Evolutionary conservation across 1,140 invertebrate genomes (phyloP), one percentile per base, ranked within the genome.

Genomic region (Caenorhabditis tropicalis): DNA sequence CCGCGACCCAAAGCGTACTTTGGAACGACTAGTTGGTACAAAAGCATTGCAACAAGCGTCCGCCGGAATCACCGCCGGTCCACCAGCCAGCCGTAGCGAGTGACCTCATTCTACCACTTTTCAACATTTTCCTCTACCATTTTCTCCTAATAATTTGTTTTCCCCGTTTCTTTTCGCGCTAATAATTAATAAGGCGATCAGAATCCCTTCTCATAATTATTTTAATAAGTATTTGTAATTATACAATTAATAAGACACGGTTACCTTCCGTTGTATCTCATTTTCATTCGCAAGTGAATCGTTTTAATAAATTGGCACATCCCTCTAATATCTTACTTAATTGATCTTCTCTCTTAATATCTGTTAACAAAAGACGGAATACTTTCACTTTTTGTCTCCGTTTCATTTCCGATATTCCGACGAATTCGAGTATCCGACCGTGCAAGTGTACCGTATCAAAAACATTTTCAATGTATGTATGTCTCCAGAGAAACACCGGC

Each of bases 1-100:
- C 49, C 89, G 91, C 85, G 91, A 91, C 80, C 89, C 89, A 9
- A 85, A 88, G 81, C 43, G 86, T 60, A 87, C 89, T 70, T 85
- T 90, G n/a, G 86, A 91, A 80, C 89, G 91, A 85, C 82, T 90
- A 10, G 86, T 91, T 39, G 83, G 83, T 27, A 80, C 82, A 15
- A 51, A 84, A 80, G 83, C 58, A 12, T 74, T 74, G 65, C 65
- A 74, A 43, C 65, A 74, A 74, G 65, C 65, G 2, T 43, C 65
- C 10, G 65, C 65, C 36, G 65, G 65, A 74, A 74, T 74, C 21
- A 74, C 65, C 33, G 65, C 65, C 65, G 65, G 65, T 74, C 65
- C 65, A 74, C 48, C 48, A 82, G 49, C 81, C 36, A 56, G 36
- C 81, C 51, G 49, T 43, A 56, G 51, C 81, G 81, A 82, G 29